These are phyloP conservation scores for Orthonychiurus folsomi DNA, from an alignment of 2,888 invertebrate species.

Conservation along the genomic window DNA sequence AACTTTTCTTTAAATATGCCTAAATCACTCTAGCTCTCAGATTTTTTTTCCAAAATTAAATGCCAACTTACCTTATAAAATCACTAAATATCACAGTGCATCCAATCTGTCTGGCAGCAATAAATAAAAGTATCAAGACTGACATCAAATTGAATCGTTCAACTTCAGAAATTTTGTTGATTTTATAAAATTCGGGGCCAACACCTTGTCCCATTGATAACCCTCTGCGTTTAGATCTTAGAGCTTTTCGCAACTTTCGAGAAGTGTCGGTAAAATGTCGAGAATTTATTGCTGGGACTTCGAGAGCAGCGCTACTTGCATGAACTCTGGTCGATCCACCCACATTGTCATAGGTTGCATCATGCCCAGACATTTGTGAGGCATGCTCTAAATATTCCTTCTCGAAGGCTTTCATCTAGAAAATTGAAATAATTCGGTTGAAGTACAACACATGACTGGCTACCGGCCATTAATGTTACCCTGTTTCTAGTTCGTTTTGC, in stretches of 20 bases:
- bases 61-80: constrained; percentile 27
- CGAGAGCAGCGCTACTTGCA: neutral
- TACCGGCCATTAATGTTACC: neutral
- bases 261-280: neutral
- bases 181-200: neutral
- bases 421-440: neutral
- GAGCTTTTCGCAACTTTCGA: neutral
- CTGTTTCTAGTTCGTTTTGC: neutral
- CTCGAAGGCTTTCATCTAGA: constrained; percentile 14
- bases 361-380: neutral
- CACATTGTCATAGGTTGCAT: neutral
- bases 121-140: constrained; percentile 26
- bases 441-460: too few species aligned
- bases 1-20: constrained; percentile 2
- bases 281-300: neutral
- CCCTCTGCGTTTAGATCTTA: neutral
- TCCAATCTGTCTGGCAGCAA: constrained; percentile 31
- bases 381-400: constrained; percentile 12
- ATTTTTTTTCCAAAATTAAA: neutral
- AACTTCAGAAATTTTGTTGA: neutral
- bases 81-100: constrained; percentile 30
- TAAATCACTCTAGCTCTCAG: neutral
- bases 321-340: neutral
- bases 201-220: neutral
- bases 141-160: constrained; percentile 23